Base-by-base conservation (phyloP, 1,140 invertebrate genomes). In the Trypoxylus dichotomus region DNA sequence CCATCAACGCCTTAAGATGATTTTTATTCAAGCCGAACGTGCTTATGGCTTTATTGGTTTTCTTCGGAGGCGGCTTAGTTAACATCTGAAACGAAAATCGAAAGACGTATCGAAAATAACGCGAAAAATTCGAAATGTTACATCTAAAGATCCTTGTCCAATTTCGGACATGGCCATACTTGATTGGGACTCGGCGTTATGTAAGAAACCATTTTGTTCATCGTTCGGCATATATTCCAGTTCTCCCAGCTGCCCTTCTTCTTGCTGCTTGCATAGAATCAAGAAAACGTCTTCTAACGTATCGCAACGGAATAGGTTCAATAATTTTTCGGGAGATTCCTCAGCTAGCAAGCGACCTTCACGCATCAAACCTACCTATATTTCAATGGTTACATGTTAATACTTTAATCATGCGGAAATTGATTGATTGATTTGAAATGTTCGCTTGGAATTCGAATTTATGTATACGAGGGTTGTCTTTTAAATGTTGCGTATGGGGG, bases 311-410 rank as follows among this genome's bases (percentile, higher is more conserved):
- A 91, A 94, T 78, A 87, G 86, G 0, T 87, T 84, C 79, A 94
- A 86, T 8, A 94, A 88, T 76, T 90, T 87, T 25, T 86, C 86
- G 0, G 97, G 97, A 0, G 94, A 90, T 73, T 95, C 92, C 87
- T 98, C 96, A 0, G 95, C 95, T 76, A 98, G 84, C 1, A 98
- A 87, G 74, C 92, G 90, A 0, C 97, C 97, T 81, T 91, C 91
- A 83, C 97, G 90, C 91, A 98, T 93, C 13, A 98, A 87, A 32
- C 96, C 96, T 83, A 98, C 95, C 95, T 96, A 82, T 32, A 73
- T 29, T 47, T 11, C 15, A 73, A 75, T 19, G n/a, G 43, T 47
- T 15, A 47, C 10, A 47, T 47, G 41, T 47, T 13, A 47, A 47
- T 15, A 13, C 15, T 8, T 47, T 47, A 13, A 8, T 8, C 32